Conservation (phyloP, 2,888 invertebrate genomes). For the Drosophila ochracea region DNA sequence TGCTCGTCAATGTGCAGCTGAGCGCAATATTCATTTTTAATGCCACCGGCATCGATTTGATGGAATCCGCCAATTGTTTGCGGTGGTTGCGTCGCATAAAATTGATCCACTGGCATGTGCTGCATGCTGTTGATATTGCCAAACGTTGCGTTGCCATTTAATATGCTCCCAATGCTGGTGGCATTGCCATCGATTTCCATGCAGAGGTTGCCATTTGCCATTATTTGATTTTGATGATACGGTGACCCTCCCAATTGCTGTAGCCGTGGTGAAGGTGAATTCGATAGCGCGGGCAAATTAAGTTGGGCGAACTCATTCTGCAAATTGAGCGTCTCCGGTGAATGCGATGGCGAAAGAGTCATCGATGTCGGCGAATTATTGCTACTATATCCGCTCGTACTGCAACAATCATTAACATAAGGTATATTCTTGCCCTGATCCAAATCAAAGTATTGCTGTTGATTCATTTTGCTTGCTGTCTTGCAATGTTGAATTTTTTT, state of each 20-base stretch:
- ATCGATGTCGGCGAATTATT: constrained; percentile 60
- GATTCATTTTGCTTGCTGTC: constrained; percentile 47
- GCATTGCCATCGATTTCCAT: constrained; percentile 50
- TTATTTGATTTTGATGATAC: constrained; percentile 53
- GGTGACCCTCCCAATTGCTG: constrained; percentile 53
- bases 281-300: constrained; percentile 64
- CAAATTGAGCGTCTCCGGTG: constrained; percentile 68
- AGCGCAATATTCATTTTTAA: constrained; percentile 80
- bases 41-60: constrained; percentile 12
- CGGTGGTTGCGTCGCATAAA: constrained; percentile 35
- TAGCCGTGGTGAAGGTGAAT: constrained; percentile 63
- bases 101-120: constrained; percentile 63
- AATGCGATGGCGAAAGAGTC: constrained; percentile 75
- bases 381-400: constrained; percentile 81
- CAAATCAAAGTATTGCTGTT: constrained; percentile 75
- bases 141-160: constrained; percentile 43
- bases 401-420: constrained; percentile 74
- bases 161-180: constrained; percentile 38
- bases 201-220: constrained; percentile 48
- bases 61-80: constrained; percentile 39
- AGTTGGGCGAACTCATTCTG: constrained; percentile 80
- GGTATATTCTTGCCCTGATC: constrained; percentile 76
- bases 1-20: constrained; percentile 89
- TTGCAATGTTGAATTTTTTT: neutral
- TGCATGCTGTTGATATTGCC: constrained; percentile 51